Evolutionary conservation across 1,140 invertebrate genomes (phyloP).

Genomic region (Neodiprion lecontei): DNA sequence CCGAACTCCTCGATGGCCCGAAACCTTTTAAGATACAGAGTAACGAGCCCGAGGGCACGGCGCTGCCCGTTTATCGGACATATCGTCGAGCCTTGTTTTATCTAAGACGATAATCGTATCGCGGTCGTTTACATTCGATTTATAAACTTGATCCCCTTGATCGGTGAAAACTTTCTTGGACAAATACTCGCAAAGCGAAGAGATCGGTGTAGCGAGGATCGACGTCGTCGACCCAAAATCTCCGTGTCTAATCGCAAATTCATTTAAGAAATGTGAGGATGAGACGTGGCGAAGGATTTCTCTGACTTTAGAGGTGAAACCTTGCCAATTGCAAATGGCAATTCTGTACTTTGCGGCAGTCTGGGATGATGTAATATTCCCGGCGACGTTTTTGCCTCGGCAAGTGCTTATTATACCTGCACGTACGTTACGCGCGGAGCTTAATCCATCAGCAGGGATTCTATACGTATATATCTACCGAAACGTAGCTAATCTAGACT

Average conservation of each 20-base stretch:
- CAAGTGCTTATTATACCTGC: no score
- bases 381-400: no score
- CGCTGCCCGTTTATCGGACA: conserved; percentile 29
- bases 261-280: background rate
- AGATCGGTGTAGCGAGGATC: conserved; percentile 39
- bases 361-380: no score
- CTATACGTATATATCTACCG: no score
- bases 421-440: no score
- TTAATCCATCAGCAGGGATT: no score
- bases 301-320: background rate
- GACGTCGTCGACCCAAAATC: conserved; percentile 34
- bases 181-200: conserved; percentile 23
- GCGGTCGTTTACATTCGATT: background rate
- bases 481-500: no score
- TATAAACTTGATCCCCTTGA: background rate
- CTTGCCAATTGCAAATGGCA: no score
- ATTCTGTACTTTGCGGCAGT: no score
- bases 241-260: conserved; percentile 18
- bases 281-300: background rate
- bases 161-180: background rate
- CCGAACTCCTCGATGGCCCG: background rate
- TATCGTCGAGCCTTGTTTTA: conserved; percentile 32
- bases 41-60: conserved; percentile 24
- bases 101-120: conserved; percentile 21
- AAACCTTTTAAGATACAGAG: conserved; percentile 23